Evolutionary conservation across 2,888 invertebrate species (phyloP), one percentile per base, ranked within the genome.

Genomic region (Torymus auratus): DNA sequence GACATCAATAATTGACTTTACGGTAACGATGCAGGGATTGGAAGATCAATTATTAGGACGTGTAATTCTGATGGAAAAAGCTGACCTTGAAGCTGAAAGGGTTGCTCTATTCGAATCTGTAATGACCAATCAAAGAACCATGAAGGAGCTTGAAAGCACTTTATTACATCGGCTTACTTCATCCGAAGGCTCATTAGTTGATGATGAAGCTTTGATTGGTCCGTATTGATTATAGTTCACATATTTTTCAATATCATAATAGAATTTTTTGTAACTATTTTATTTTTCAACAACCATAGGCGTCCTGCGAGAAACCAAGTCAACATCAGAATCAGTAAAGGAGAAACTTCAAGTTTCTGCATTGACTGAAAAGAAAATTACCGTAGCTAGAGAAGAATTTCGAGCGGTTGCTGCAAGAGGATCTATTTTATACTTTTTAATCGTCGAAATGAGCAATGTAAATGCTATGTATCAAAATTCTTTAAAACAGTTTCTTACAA

Each of bases 391-490:
- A 78, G 98, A 99, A 91, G 98, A 99, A 90, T 99, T 98, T 89
- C 93, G 98, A 84, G 97, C 98, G 0, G 98, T 99, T 0, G 99
- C 99, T 2, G 96, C 96, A 0, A 93, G 98, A 84, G 98, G 98
- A 15, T 98, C 98, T 0, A 98, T 98, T 78, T 92, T 99, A 1
- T 99, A 99, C 89, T 99, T 99, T 89, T 92, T 99, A 60, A 98
- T 99, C 82, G 98, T 98, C 0, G 98, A 99, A 92, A 98, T 99
- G 98, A 97, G 97, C 87, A 96, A 97, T 88, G 98, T 99, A 0
- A 98, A 98, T 88, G 94, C 95, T 11, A 99, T 99, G 98, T 99
- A 99, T 89, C 99, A 99, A 91, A 98, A 98, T 86, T 97, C 98
- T 0, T 92, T 99, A 70, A 97, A 97, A 88, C 98, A 99, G 90